A percentile compares a stretch with the other conserved stretches of the same genome.
Conservation (phyloP, 1,140 invertebrate genomes). For the Rhagoletis pomonella region DNA sequence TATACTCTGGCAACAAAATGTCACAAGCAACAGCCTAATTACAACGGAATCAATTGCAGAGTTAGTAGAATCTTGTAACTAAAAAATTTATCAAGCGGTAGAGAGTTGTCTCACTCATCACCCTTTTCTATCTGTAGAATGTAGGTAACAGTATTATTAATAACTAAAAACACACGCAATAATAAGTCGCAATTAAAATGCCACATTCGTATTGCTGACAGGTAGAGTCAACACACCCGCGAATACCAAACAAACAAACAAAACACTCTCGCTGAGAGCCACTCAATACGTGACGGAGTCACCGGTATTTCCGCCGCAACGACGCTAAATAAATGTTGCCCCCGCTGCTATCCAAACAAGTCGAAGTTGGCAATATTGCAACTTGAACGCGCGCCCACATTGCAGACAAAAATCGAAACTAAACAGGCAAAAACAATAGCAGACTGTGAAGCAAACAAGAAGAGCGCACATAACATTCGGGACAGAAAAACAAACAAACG, state of each 20-base stretch:
- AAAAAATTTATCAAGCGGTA: too few species aligned
- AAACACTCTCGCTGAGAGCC: background rate
- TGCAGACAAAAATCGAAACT: background rate
- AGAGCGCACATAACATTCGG: background rate
- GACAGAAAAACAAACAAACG: background rate
- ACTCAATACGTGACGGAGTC: background rate
- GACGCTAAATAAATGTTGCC: conserved; percentile 16
- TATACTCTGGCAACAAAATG: too few species aligned
- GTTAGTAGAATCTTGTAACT: too few species aligned
- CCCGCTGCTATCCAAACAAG: conserved; percentile 21
- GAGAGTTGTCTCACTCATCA: too few species aligned
- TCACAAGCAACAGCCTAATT: too few species aligned
- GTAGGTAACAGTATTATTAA: too few species aligned
- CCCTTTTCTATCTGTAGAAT: too few species aligned
- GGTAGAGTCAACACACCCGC: background rate
- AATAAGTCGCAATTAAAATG: background rate
- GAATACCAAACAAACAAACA: background rate
- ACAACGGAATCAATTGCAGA: too few species aligned
- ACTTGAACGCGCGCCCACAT: background rate
- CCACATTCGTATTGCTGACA: background rate
- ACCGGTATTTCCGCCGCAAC: conserved; percentile 28
- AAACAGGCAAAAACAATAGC: background rate
- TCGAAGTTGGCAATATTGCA: conserved; percentile 6
- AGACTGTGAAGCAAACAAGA: background rate
- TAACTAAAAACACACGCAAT: background rate